phyloP scores from a whole-genome alignment of 1,140 invertebrate species.

The Achatina immaculata region DNA sequence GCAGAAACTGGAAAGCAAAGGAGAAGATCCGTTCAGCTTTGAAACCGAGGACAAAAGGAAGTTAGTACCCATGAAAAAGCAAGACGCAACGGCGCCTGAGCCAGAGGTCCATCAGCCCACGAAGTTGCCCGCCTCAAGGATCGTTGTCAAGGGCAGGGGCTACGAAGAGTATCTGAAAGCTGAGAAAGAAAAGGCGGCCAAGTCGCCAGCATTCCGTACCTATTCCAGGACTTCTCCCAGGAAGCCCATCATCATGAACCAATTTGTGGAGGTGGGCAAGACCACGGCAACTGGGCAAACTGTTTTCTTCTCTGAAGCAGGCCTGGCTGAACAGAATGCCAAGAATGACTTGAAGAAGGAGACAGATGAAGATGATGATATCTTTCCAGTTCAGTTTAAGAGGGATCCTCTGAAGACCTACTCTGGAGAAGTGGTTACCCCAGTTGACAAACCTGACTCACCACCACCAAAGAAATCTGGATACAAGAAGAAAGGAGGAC shows the following conservation, averaged over 20 bases:
- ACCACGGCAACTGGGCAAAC: conserved; percentile 24
- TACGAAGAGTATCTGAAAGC: background rate
- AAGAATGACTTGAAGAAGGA: background rate
- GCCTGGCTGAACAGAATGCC: background rate
- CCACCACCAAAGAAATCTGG: conserved; percentile 31
- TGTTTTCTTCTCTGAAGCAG: conserved; percentile 20
- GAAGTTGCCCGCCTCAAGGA: conserved; percentile 44
- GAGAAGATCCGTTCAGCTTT: conserved; percentile 58
- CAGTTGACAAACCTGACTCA: conserved; percentile 38
- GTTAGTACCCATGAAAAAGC: conserved; percentile 33
- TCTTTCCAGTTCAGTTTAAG: conserved; percentile 39
- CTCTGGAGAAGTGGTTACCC: conserved; percentile 45
- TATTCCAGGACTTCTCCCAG: conserved; percentile 21
- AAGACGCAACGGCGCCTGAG: conserved; percentile 10
- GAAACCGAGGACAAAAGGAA: conserved; percentile 53
- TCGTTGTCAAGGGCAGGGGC: conserved; percentile 27
- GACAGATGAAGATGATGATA: conserved; percentile 40
- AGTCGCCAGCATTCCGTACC: conserved; percentile 25
- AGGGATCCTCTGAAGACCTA: conserved; percentile 43
- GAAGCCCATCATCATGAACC: conserved; percentile 40
- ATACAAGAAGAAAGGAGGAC: conserved; percentile 19
- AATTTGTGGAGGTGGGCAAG: conserved; percentile 44
- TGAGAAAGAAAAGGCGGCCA: conserved; percentile 1
- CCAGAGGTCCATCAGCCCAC: conserved; percentile 27
- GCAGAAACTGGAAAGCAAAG: conserved; percentile 46